A percentile compares a stretch with the other conserved stretches of the same genome.
phyloP scores from a whole-genome alignment of 2,113 vertebrate genomes.

The Dermatemys mawii region DNA sequence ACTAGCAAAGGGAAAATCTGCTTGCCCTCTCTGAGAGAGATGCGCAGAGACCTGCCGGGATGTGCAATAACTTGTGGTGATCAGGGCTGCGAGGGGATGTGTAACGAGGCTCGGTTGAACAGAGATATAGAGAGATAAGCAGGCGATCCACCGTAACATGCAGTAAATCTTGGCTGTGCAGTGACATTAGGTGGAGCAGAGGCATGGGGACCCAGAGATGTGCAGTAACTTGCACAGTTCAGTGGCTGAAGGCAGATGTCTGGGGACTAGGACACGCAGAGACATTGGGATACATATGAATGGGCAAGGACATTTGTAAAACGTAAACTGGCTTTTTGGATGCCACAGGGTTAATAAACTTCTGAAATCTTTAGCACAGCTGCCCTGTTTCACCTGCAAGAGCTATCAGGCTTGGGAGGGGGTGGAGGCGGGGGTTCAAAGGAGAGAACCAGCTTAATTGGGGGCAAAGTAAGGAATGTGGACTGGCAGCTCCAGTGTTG shows the following conservation, averaged over 20 bases:
- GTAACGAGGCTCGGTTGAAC: not conserved
- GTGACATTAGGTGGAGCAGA: not conserved
- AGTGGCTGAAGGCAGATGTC: not conserved
- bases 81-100: not conserved
- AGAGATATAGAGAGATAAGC: not conserved
- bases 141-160: not conserved
- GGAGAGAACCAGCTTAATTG: not conserved
- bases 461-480: not conserved
- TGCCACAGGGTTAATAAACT: not conserved
- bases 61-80: not conserved
- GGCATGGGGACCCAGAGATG: too few species aligned
- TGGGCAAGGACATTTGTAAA: not conserved
- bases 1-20: not conserved
- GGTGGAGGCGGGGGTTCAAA: not conserved
- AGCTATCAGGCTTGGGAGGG: not conserved
- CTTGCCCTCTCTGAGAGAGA: not conserved
- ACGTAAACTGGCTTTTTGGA: not conserved
- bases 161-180: not conserved
- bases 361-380: not conserved
- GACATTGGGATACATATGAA: too few species aligned
- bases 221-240: not conserved
- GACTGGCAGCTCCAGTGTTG: not conserved
- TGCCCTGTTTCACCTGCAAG: not conserved
- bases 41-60: not conserved
- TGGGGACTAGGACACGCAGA: too few species aligned